Base-by-base conservation (phyloP, 2,113 vertebrate species). In the Cettia cetti region DNA sequence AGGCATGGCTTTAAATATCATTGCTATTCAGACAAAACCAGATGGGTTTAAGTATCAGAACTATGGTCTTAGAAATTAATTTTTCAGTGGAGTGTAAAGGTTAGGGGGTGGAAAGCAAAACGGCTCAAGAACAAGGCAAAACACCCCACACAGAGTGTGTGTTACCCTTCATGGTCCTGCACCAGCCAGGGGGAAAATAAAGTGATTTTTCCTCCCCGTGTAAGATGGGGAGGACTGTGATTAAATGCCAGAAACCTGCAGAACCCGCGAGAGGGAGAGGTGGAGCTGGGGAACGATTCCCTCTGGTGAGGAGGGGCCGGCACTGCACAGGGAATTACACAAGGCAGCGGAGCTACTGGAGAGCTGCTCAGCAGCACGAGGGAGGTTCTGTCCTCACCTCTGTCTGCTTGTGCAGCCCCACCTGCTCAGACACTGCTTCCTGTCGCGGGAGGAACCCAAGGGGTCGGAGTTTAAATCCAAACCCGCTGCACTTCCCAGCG, bases 371-470 rank as follows among this genome's bases (percentile, higher is more conserved):
- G 6, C 3, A 23, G 45, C 6, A 40, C 50, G 1, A 6, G 75
- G 81, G 2, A 49, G 45, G n/a, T 0, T 35, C 59, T 31, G 90
- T 9, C 86, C 40, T 71, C 64, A 9, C 19, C 56, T 15, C 3
- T 2, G 7, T 0, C 31, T 22, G 54, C 39, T 7, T 63, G 76
- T 23, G 68, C 13, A 33, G 3, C 1, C 15, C 3, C 60, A 5
- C 56, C 90, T 71, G 84, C 66, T 39, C 84, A 33, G 44, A 2
- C 68, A 2, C 53, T 0, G 1, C 1, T 37, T 2, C 64, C 6
- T 22, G 49, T 7, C 1, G 2, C 24, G 0, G 1, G 76, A 63
- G 80, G 52, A 60, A 3, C 64, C 30, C 79, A 53, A 0, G 0
- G 0, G 20, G 12, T 13, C 15, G 0, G 80, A 19, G 35, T 9